Base-by-base conservation (phyloP, 2,797 vertebrate species). In the Champsocephalus esox region DNA sequence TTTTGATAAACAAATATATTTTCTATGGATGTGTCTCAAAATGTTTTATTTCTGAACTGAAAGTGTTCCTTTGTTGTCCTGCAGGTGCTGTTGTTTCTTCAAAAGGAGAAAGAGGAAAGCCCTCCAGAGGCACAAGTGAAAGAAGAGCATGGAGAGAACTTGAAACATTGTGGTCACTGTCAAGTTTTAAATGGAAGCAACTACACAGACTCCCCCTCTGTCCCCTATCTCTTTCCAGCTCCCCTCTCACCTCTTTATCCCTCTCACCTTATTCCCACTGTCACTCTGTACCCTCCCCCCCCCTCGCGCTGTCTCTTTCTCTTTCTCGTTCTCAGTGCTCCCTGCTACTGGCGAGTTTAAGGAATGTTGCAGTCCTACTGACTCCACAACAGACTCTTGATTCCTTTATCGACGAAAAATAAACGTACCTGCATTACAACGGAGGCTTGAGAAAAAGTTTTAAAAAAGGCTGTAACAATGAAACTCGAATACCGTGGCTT, bases 41-140 rank as follows among this genome's bases (percentile, higher is more conserved):
- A 52, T 32, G 14, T 19, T 14, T 17, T 52, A 16, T 24, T 16
- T 32, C n/a, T 9, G 48, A 28, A 60, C 43, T 14, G 11, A 6
- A 50, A 38, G 4, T 34, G 46, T 54, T 44, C 6, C 17, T 72
- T 2, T 70, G 19, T 82, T 44, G 44, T 5, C 43, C 58, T 52
- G 4, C 91, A 99, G 98, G 96, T 99, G 98, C 96, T 99, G 98
- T 95, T 99, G 98, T 92, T 99, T 99, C 94, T 99, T 99, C 93
- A 99, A 99, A 87, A 95, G 98, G 83, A 96, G 97, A 92, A 99
- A 98, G 97, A 98, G 98, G 95, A 99, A 99, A 98, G 95, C 96
- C 17, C 95, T 96, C 79, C 98, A 98, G 92, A 96, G 97, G 85
- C 97, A 97, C 94, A 99, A 99, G 94, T 99, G 86, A 97, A 97